Percentiles rank a stretch among this genome's conserved stretches.
Conservation (phyloP, 2,113 vertebrate genomes). For the Anoura caudifer region DNA sequence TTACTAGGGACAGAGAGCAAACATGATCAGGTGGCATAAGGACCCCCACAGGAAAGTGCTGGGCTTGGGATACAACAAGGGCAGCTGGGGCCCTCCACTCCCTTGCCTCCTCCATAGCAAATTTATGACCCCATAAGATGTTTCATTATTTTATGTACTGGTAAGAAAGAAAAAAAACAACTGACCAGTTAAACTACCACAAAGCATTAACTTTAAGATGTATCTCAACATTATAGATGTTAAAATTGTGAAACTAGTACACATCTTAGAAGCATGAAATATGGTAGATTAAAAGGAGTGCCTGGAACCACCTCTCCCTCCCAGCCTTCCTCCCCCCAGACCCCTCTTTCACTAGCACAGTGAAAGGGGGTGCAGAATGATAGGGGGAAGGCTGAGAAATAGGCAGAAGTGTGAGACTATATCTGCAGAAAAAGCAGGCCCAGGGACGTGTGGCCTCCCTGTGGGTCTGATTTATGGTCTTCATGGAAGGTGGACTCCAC, state of each 20-base stretch:
- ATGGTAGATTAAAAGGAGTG: not conserved
- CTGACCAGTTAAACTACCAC: not conserved
- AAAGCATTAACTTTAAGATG: not conserved
- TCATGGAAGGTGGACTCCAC: not conserved
- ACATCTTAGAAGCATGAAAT: not conserved
- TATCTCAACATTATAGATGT: not conserved
- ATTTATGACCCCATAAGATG: not conserved
- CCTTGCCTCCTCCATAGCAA: not conserved
- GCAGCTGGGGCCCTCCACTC: not conserved
- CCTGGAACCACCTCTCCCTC: not conserved
- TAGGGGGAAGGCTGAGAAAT: not conserved
- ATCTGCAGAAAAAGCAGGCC: not conserved
- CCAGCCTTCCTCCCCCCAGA: not conserved
- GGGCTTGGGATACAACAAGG: not conserved
- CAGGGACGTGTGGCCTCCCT: not conserved
- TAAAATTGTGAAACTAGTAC: not conserved
- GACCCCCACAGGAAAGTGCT: not conserved
- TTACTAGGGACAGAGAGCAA: not conserved
- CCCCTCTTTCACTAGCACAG: not conserved
- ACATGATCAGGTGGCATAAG: not conserved
- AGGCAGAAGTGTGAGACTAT: not conserved
- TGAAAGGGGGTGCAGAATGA: not conserved
- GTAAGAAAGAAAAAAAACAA: not conserved
- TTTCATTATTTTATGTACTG: not conserved
- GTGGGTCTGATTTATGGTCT: not conserved